Base-by-base conservation (phyloP, 2,797 vertebrate species). In the Cebuella pygmaea region DNA sequence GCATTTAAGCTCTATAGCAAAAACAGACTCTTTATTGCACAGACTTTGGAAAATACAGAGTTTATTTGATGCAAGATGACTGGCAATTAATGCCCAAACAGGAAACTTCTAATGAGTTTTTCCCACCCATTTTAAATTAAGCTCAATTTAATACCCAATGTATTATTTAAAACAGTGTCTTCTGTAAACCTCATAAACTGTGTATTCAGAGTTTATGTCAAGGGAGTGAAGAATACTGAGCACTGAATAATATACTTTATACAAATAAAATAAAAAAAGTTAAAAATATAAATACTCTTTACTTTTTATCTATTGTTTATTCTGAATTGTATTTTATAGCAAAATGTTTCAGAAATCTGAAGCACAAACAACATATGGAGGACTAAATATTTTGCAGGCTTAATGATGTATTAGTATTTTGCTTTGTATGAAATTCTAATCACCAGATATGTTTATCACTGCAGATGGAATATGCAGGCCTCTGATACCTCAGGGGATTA, bases 341-440 rank as follows among this genome's bases (percentile, higher is more conserved):
- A 91, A 94, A 97, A 59, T 92, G 89, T 97, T 98, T 97, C 88
- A 44, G 89, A 96, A 61, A 88, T 98, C 85, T 90, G 44, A 94
- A 97, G 93, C 72, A 72, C 96, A 98, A 98, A 97, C 95, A 97
- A 95, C 87, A 85, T 96, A 94, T 92, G 86, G 92, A 93, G 15
- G 41, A 74, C 15, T 4, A 82, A 97, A 97, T 98, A 97, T 97
- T 98, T 97, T 97, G 97, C 97, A 97, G 88, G 96, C 96, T 97
- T 97, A 98, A 98, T 98, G 97, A 98, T 97, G 97, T 97, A 97
- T 97, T 98, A 98, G 97, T 98, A 97, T 96, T 98, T 98, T 97
- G 92, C 96, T 98, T 98, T 96, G 87, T 97, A 96, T 97, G 97
- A 98, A 97, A 97, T 97, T 98, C 97, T 98, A 97, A 98, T 98